A percentile compares a stretch with the other conserved stretches of the same genome.
Evolutionary conservation across 2,888 invertebrate species (phyloP).

Genomic region (Ectobius pallidus): DNA sequence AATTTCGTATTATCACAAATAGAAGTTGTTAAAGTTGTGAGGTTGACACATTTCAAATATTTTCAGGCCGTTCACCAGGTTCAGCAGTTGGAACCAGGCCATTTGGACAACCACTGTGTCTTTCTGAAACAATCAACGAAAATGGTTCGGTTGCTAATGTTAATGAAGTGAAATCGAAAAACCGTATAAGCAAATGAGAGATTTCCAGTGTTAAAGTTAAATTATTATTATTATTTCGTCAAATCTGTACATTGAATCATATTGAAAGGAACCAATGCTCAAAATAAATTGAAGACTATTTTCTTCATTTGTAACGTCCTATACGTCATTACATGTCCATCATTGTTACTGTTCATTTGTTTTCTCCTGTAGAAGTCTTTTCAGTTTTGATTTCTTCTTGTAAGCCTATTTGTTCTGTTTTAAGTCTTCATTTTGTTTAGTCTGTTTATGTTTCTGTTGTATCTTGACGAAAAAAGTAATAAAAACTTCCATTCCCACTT

Average conservation of each 20-base stretch:
- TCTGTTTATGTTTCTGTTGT: conserved; percentile 22
- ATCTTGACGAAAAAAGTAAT: conserved; percentile 5
- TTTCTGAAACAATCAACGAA: conserved; percentile 50
- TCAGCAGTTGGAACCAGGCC: conserved; percentile 68
- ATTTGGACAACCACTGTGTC: conserved; percentile 81
- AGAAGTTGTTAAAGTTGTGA: too few species aligned
- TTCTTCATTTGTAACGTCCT: not conserved
- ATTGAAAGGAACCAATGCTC: not conserved
- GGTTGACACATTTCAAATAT: conserved; percentile 16
- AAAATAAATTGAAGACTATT: conserved; percentile 4
- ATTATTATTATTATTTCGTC: too few species aligned
- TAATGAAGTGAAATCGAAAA: conserved; percentile 34
- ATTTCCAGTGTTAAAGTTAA: too few species aligned
- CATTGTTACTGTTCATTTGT: not conserved
- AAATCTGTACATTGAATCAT: too few species aligned
- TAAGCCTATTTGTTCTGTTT: not conserved
- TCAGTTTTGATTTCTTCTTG: conserved; percentile 10
- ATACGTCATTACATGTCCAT: not conserved
- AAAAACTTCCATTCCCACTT: conserved; percentile 22
- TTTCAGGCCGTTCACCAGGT: conserved; percentile 48
- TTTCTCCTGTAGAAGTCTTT: conserved; percentile 3
- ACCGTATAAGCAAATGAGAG: conserved; percentile 37
- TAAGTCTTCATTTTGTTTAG: conserved; percentile 2
- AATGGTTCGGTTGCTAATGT: conserved; percentile 45
- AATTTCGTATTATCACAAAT: too few species aligned